Percentiles rank a stretch among this genome's conserved stretches.
Conservation (phyloP, 1,140 invertebrate genomes). For the Drosophila obscura region DNA sequence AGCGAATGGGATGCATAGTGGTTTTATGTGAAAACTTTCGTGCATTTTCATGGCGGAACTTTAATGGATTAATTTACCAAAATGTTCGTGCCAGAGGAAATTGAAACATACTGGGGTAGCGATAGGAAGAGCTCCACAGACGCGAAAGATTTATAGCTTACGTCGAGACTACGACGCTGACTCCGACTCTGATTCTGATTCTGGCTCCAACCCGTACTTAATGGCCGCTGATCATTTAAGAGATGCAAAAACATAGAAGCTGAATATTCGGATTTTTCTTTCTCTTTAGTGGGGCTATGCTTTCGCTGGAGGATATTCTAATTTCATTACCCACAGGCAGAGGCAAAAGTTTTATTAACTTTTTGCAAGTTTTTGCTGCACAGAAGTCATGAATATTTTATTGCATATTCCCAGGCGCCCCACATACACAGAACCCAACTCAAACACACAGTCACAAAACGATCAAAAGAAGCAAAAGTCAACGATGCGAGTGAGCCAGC, state of each 20-base stretch:
- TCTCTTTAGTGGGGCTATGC: constrained; percentile 5
- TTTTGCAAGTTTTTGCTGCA: constrained; percentile 55
- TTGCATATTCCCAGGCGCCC: constrained; percentile 44
- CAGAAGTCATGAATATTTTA: constrained; percentile 70
- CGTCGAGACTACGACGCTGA: constrained; percentile 1
- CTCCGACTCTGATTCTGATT: too few species aligned
- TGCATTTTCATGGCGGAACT: constrained; percentile 78
- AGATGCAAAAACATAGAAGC: constrained; percentile 43
- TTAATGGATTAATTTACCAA: constrained; percentile 79
- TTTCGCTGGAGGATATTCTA: constrained; percentile 32
- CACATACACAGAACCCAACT: neutral
- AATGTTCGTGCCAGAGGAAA: constrained; percentile 72
- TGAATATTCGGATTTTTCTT: constrained; percentile 24
- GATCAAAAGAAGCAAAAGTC: constrained; percentile 40
- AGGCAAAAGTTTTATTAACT: constrained; percentile 65
- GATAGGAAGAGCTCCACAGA: constrained; percentile 24
- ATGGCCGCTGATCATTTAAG: constrained; percentile 55
- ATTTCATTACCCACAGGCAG: constrained; percentile 46
- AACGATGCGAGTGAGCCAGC: constrained; percentile 56
- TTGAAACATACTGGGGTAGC: constrained; percentile 60
- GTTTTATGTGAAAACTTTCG: constrained; percentile 79
- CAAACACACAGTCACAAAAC: constrained; percentile 5
- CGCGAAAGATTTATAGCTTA: constrained; percentile 32
- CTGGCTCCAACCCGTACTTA: constrained; percentile 16
- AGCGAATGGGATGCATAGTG: constrained; percentile 15